phyloP scores from a whole-genome alignment of 2,888 invertebrate species.

The Parnassius glacialis region DNA sequence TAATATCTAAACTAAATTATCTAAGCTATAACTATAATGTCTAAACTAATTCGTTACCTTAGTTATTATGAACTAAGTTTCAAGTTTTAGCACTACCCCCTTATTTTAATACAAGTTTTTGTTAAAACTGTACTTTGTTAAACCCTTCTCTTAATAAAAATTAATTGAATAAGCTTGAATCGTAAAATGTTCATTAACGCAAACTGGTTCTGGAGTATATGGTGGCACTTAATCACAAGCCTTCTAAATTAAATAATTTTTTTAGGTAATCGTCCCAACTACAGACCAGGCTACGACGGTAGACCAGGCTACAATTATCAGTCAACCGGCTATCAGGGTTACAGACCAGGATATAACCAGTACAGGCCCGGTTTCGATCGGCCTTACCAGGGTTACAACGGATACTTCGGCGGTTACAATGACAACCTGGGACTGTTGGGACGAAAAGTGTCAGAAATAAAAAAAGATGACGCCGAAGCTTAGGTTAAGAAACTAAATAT shows the following conservation, averaged over 20 bases:
- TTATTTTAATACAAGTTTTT: too few relatives aligned
- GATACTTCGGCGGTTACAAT: conserved; percentile 54
- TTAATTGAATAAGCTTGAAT: too few relatives aligned
- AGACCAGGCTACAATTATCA: conserved; percentile 36
- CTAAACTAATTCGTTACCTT: too few relatives aligned
- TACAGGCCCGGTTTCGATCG: conserved; percentile 42
- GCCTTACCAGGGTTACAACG: conserved; percentile 46
- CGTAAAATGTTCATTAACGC: too few relatives aligned
- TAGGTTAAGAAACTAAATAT: conserved; percentile 18
- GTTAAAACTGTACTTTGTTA: too few relatives aligned
- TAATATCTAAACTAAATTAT: too few relatives aligned
- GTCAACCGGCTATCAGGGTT: conserved; percentile 41
- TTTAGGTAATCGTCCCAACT: conserved; percentile 53
- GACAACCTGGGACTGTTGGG: conserved; percentile 56
- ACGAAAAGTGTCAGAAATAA: conserved; percentile 55
- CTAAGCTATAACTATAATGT: too few relatives aligned
- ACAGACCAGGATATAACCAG: conserved; percentile 38
- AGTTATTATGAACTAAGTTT: too few relatives aligned
- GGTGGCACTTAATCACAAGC: too few relatives aligned
- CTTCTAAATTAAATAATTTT: conserved; percentile 4
- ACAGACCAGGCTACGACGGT: conserved; percentile 43
- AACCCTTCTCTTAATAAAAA: too few relatives aligned
- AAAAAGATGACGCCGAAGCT: conserved; percentile 46
- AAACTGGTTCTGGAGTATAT: too few relatives aligned
- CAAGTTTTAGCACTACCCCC: too few relatives aligned